Evolutionary conservation across 2,888 invertebrate species (phyloP), one percentile per base, ranked within the genome.

Genomic region (Drosophila birchii): DNA sequence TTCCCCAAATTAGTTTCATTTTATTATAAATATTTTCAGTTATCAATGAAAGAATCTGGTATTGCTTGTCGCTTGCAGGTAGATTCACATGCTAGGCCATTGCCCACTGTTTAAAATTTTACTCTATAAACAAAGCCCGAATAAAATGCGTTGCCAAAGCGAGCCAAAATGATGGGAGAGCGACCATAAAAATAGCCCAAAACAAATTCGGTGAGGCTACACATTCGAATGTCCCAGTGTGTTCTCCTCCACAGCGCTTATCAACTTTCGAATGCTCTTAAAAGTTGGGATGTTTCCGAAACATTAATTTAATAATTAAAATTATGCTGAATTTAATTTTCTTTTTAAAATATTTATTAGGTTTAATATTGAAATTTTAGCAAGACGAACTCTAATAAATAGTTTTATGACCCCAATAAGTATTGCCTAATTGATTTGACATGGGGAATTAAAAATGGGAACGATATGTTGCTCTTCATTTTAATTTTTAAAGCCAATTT

Each of bases 81-180:
- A 34, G 43, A 41, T 60, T 71, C 83, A 74, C 75, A 71, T 84
- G 88, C 47, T 78, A 63, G 58, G 57, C 55, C 59, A 67, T 59
- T 57, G 56, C 73, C 70, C 73, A 74, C 73, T 84, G 89, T 84
- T 84, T 88, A 88, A 79, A 88, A 84, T 79, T 44, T 44, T 67
- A 38, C 47, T 68, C 54, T 29, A 67, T 26, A 84, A 84, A 72
- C 58, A 72, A 58, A 76, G 78, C 81, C 78, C 58, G 61, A 79
- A 75, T 60, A 73, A 83, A 75, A 56, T 75, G 54, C 66, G 70
- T 32, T 60, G 41, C 45, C 41, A 60, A 71, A 64, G 53, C 53
- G 23, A 29, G 60, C 60, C 45, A 36, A 55, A 39, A 51, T 44
- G 49, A 39, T 18, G 55, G 61, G 62, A 62, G 58, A 61, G 57